Conservation (phyloP, 2,113 vertebrate genomes). For the Syngnathoides biaculeatus region DNA sequence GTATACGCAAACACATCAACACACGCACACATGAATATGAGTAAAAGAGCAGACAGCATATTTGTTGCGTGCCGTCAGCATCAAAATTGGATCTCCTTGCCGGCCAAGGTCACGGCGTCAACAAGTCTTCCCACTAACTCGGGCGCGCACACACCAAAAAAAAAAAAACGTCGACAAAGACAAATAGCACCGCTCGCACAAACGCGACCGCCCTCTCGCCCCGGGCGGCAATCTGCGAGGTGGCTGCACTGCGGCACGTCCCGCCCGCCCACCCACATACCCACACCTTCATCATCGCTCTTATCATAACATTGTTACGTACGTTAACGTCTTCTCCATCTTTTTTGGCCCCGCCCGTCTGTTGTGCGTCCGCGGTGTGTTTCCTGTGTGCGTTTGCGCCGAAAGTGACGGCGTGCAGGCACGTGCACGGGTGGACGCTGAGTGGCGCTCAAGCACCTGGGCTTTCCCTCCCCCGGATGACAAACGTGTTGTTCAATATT, state of each 20-base stretch:
- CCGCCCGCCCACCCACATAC: background rate
- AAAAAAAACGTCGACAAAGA: slow-evolving; percentile 3
- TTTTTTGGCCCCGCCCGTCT: background rate
- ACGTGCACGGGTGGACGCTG: background rate
- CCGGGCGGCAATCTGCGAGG: slow-evolving; percentile 10
- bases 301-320: slow-evolving; percentile 40
- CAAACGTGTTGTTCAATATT: too few relatives aligned
- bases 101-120: slow-evolving; percentile 47
- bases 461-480: too few relatives aligned
- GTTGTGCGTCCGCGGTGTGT: too few relatives aligned
- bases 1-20: background rate
- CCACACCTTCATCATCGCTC: background rate
- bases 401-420: too few relatives aligned
- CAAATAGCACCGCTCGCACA: background rate
- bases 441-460: too few relatives aligned
- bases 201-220: background rate
- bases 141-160: slow-evolving; percentile 1
- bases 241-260: slow-evolving; percentile 31
- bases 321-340: too few relatives aligned
- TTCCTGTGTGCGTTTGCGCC: background rate
- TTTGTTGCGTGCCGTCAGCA: slow-evolving; percentile 40
- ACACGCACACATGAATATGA: slow-evolving; percentile 6
- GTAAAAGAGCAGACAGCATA: slow-evolving; percentile 39
- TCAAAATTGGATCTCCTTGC: slow-evolving; percentile 42
- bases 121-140: slow-evolving; percentile 19